A percentile compares a stretch with the other conserved stretches of the same genome.
phyloP scores from a whole-genome alignment of 2,888 invertebrate genomes.

The Lasioglossum leucozonium region DNA sequence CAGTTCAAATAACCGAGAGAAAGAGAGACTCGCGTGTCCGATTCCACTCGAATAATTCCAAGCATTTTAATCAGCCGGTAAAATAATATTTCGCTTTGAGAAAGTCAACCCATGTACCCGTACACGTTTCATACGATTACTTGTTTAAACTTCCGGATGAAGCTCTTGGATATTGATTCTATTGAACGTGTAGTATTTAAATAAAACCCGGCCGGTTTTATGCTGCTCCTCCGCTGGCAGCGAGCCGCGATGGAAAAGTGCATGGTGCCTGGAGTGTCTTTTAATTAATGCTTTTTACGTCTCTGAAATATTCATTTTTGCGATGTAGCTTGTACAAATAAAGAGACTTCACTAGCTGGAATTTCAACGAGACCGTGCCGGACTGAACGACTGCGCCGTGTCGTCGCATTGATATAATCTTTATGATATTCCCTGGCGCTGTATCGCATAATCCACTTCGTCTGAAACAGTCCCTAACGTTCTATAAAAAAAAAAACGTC shows the following conservation, averaged over 20 bases:
- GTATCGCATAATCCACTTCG: too few species aligned
- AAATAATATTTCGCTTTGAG: neutral
- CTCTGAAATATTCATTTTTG: conserved; percentile 5
- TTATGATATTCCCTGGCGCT: neutral
- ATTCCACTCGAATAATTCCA: neutral
- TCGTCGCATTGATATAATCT: neutral
- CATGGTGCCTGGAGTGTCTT: neutral
- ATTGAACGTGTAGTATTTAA: neutral
- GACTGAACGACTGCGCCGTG: neutral
- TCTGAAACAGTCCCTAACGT: too few species aligned
- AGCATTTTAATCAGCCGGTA: neutral
- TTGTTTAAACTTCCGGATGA: neutral
- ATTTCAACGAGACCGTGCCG: neutral
- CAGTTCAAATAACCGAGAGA: neutral
- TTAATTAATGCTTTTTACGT: neutral
- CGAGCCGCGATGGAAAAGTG: neutral
- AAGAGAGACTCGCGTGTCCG: neutral
- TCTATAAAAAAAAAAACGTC: neutral
- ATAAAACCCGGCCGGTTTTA: neutral
- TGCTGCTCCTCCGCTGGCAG: too few species aligned
- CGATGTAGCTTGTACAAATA: neutral
- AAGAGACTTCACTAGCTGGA: neutral
- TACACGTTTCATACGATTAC: neutral
- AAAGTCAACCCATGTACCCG: neutral
- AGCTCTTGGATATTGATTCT: neutral